Conservation (phyloP, 1,140 invertebrate genomes). For the Frieseomelitta varia region DNA sequence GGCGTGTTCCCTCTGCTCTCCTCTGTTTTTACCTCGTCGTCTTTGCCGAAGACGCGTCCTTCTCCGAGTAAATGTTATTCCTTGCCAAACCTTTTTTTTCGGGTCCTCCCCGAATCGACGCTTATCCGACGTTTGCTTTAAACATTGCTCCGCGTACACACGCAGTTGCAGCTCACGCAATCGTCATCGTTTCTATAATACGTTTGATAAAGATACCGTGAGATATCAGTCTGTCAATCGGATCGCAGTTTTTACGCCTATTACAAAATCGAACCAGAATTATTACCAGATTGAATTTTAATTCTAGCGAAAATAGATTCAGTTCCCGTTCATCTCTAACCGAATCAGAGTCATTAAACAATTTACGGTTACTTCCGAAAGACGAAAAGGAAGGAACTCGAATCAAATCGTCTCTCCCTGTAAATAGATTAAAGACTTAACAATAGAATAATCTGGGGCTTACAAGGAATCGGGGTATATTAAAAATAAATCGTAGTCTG, state of each 20-base stretch:
- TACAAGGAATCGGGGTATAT: neutral
- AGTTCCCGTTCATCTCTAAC: neutral
- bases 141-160: neutral
- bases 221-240: neutral
- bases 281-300: neutral
- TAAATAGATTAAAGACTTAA: neutral
- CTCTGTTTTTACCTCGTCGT: neutral
- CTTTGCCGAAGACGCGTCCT: conserved; percentile 2
- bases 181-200: neutral
- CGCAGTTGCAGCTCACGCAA: neutral
- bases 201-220: neutral
- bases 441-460: neutral
- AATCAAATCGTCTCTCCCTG: neutral
- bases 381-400: neutral
- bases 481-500: too few species aligned
- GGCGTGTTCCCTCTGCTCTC: conserved; percentile 39
- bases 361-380: neutral
- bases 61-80: neutral
- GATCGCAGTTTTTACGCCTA: neutral
- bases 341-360: neutral
- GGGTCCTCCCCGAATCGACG: neutral
- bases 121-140: neutral
- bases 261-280: neutral
- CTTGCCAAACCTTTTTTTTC: conserved; percentile 11
- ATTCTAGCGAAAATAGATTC: neutral